These are phyloP conservation scores for Eubasilissa regina DNA, from an alignment of 1,140 invertebrate species.

Conservation along the genomic window DNA sequence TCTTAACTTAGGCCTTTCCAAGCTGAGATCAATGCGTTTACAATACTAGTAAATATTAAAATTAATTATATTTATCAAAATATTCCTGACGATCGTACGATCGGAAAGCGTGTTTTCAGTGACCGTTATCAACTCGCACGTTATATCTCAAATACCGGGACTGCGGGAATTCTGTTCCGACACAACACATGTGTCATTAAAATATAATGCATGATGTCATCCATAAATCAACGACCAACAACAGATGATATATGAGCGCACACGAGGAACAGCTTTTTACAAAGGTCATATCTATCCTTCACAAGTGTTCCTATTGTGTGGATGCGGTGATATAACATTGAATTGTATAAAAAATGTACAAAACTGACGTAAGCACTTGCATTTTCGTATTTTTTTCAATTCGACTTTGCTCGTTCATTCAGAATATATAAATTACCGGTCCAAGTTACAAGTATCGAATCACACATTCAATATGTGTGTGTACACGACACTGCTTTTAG, in stretches of 20 bases:
- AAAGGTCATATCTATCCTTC: slow-evolving; percentile 29
- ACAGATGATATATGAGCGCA: slow-evolving; percentile 20
- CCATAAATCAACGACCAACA: slow-evolving; percentile 29
- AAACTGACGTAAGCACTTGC: slow-evolving; percentile 10
- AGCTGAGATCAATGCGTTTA: no score
- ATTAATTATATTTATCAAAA: no score
- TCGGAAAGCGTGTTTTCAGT: no score
- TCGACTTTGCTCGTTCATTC: slow-evolving; percentile 6
- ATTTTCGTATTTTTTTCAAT: slow-evolving; percentile 4
- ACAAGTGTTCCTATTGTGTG: slow-evolving; percentile 4
- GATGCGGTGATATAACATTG: background rate
- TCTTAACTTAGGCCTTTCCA: no score
- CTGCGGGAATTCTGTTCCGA: background rate
- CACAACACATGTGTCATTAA: slow-evolving; percentile 8
- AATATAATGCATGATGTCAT: slow-evolving; percentile 40
- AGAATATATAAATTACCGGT: background rate
- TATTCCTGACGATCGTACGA: no score
- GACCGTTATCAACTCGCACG: no score
- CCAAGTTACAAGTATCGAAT: background rate
- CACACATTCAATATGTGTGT: no score
- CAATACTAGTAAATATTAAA: no score
- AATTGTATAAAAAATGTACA: background rate
- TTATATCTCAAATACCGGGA: no score
- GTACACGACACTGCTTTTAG: slow-evolving; percentile 4
- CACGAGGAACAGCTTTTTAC: slow-evolving; percentile 5